Conservation (phyloP, 2,888 invertebrate genomes). For the Agrochola circellaris region DNA sequence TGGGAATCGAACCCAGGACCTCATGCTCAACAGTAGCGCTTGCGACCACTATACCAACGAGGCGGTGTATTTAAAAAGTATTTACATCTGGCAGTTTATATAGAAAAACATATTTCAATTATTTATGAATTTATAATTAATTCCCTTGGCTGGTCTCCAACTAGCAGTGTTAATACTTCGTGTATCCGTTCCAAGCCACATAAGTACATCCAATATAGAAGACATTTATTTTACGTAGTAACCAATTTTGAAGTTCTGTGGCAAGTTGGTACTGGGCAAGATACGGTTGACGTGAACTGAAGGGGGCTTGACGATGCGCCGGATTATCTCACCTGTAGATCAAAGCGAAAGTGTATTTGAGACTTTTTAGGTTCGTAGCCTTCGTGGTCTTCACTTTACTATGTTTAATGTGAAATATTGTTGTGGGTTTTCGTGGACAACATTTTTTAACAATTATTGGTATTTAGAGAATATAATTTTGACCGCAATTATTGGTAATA, state of each 20-base stretch:
- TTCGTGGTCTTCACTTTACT: not conserved
- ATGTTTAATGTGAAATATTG: not conserved
- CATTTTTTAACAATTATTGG: not conserved
- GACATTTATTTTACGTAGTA: conserved; percentile 10
- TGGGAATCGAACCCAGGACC: too few species aligned
- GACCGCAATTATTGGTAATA: not conserved
- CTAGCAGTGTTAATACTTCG: conserved; percentile 10
- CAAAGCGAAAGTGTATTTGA: not conserved
- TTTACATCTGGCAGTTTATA: not conserved
- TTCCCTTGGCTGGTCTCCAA: conserved; percentile 47
- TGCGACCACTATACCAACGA: not conserved
- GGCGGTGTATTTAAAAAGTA: not conserved
- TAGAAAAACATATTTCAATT: conserved; percentile 5
- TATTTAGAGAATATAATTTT: not conserved
- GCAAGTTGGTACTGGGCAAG: not conserved
- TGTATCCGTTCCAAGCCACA: conserved; percentile 26
- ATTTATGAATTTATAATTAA: conserved; percentile 33
- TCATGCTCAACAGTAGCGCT: not conserved
- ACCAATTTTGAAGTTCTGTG: conserved; percentile 13
- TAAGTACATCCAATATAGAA: conserved; percentile 7
- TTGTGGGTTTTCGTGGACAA: not conserved
- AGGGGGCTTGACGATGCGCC: not conserved
- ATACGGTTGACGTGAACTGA: not conserved
- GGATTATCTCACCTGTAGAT: not conserved
- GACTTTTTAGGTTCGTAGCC: not conserved